A percentile compares a stretch with the other conserved stretches of the same genome.
Evolutionary conservation across 2,113 vertebrate species (phyloP).

Genomic region (Bettongia penicillata): DNA sequence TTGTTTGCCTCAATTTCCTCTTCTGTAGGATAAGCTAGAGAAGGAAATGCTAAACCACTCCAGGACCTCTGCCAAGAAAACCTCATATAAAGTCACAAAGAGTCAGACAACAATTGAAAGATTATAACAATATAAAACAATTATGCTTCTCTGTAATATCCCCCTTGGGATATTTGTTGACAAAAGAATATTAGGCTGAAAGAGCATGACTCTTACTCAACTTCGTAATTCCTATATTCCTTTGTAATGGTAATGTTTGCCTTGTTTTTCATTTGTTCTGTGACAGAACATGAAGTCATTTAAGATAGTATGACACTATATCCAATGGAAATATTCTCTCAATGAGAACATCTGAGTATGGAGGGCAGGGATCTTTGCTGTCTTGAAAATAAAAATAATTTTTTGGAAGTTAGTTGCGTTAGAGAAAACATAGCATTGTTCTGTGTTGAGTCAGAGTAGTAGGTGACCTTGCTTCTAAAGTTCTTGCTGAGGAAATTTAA

Average conservation of each 20-base stretch:
- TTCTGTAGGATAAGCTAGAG: not conserved
- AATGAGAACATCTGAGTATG: not conserved
- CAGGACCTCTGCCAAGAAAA: not conserved
- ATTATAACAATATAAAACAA: not conserved
- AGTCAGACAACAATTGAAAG: not conserved
- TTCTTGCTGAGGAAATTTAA: constrained; percentile 37
- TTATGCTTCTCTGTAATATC: not conserved
- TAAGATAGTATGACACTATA: not conserved
- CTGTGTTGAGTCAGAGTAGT: constrained; percentile 25
- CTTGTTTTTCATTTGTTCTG: not conserved
- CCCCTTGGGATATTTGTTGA: not conserved
- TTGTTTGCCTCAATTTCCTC: not conserved
- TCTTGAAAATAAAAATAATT: not conserved
- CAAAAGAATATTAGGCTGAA: not conserved
- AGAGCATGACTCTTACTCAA: not conserved
- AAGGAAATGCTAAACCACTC: not conserved
- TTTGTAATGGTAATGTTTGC: not conserved
- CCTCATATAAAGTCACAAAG: not conserved
- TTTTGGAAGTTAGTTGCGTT: not conserved
- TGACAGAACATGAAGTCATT: not conserved
- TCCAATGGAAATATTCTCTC: not conserved
- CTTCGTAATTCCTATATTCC: not conserved
- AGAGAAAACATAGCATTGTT: not conserved
- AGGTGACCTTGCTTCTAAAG: constrained; percentile 58
- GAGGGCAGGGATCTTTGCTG: not conserved